These are phyloP conservation scores for Mungos mungo DNA, from an alignment of 2,113 vertebrate species.

Conservation along the genomic window DNA sequence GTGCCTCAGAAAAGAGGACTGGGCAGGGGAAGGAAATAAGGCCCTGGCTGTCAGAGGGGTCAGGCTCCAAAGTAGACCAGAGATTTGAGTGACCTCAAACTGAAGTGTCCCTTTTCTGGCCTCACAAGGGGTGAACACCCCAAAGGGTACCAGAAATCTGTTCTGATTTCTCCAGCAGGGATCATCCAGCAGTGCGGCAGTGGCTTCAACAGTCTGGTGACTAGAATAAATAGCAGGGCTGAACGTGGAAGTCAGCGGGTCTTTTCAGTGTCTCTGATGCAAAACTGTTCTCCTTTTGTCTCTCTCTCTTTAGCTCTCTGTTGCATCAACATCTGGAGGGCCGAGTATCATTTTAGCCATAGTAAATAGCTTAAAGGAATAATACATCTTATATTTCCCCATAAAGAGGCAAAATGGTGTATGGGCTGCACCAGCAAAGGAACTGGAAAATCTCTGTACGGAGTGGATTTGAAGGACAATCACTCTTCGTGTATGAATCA, in stretches of 20 bases:
- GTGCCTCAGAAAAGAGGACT: neutral
- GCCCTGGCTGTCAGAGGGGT: neutral
- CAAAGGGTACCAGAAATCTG: neutral
- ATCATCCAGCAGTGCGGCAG: constrained; percentile 24
- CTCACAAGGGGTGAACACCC: constrained; percentile 24
- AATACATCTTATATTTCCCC: constrained; percentile 70
- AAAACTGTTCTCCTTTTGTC: constrained; percentile 75
- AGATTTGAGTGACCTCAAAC: neutral
- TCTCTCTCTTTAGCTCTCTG: constrained; percentile 80
- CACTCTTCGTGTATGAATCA: neutral
- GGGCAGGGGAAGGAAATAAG: neutral
- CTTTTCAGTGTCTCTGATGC: constrained; percentile 62
- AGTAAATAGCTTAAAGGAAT: constrained; percentile 74
- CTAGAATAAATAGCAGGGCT: constrained; percentile 58
- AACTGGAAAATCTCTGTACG: constrained; percentile 61
- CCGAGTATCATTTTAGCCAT: constrained; percentile 50
- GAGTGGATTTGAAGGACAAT: neutral
- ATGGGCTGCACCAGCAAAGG: neutral
- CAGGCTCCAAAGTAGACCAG: neutral
- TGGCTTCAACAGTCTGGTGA: constrained; percentile 52
- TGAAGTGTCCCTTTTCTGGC: constrained; percentile 9
- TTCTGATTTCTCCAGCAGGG: neutral
- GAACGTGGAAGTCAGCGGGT: constrained; percentile 71
- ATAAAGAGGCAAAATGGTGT: constrained; percentile 58
- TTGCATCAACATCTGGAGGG: constrained; percentile 81